These are phyloP conservation scores for Abrostola triplasia DNA, from an alignment of 2,888 invertebrate genomes.

Conservation along the genomic window DNA sequence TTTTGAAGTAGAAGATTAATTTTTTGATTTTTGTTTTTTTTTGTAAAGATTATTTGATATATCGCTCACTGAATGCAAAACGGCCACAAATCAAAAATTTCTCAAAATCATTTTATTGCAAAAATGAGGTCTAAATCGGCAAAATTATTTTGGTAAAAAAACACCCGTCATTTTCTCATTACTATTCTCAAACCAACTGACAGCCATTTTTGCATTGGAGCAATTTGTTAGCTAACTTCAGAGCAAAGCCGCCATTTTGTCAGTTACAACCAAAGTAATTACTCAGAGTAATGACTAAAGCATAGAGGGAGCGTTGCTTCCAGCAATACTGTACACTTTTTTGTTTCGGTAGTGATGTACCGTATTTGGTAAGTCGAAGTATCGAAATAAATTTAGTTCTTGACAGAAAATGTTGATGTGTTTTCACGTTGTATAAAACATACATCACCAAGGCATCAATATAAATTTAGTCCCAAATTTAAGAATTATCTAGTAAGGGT, in stretches of 20 bases:
- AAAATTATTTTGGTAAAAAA: slow-evolving; percentile 1
- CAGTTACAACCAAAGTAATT: neutral
- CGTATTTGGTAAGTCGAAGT: no score
- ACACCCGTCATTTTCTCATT: slow-evolving; percentile 2
- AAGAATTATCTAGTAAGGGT: no score
- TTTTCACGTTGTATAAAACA: no score
- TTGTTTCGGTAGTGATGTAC: no score
- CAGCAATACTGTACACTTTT: no score
- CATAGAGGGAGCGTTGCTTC: no score
- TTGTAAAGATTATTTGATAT: neutral
- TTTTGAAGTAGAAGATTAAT: slow-evolving; percentile 13
- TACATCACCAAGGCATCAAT: no score
- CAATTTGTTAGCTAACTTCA: slow-evolving; percentile 4
- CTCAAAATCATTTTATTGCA: slow-evolving; percentile 3
- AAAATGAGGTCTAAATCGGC: slow-evolving; percentile 3
- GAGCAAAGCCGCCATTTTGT: slow-evolving; percentile 6
- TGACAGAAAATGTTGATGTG: no score
- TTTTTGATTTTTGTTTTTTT: no score
- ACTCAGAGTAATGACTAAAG: no score
- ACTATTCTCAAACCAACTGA: slow-evolving; percentile 1
- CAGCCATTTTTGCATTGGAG: slow-evolving; percentile 3
- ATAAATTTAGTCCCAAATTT: no score
- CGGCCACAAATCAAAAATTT: slow-evolving; percentile 1
- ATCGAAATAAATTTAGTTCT: no score
- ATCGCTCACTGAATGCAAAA: slow-evolving; percentile 2